Evolutionary conservation across 1,140 invertebrate species (phyloP).

Genomic region (Pristionchus pacificus): DNA sequence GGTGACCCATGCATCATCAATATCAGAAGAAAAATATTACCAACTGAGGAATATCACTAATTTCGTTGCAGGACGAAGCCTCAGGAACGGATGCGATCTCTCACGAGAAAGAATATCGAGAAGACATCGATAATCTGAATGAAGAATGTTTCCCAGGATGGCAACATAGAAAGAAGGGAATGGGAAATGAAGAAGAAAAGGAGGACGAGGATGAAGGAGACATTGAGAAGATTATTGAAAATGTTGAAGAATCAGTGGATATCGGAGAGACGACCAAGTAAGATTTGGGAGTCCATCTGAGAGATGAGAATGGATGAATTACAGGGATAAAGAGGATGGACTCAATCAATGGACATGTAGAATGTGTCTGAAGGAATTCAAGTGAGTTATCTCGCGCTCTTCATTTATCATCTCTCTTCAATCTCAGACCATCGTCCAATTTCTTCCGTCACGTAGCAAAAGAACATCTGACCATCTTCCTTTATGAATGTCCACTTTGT

Average conservation of each 20-base stretch:
- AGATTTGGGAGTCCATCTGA: slow-evolving; percentile 10
- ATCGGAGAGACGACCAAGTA: slow-evolving; percentile 5
- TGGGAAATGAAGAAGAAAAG: neutral
- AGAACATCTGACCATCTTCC: slow-evolving; percentile 32
- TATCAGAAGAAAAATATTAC: slow-evolving; percentile 15
- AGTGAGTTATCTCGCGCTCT: slow-evolving; percentile 16
- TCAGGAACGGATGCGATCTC: slow-evolving; percentile 42
- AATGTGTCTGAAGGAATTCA: slow-evolving; percentile 42
- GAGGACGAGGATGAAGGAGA: neutral
- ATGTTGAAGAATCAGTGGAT: slow-evolving; percentile 20
- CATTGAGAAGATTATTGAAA: slow-evolving; percentile 8
- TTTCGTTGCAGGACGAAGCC: slow-evolving; percentile 8
- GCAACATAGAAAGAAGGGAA: slow-evolving; percentile 24
- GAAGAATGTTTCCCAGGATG: slow-evolving; percentile 49
- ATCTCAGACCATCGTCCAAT: slow-evolving; percentile 36
- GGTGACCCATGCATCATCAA: neutral
- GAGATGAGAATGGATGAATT: neutral
- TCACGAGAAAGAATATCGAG: slow-evolving; percentile 39
- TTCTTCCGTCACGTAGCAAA: slow-evolving; percentile 40
- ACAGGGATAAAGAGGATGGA: slow-evolving; percentile 10
- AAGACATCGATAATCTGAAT: slow-evolving; percentile 48
- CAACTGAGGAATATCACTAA: no score
- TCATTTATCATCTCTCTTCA: no score
- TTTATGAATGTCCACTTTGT: slow-evolving; percentile 34
- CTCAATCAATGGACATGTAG: slow-evolving; percentile 39